Conservation (phyloP, 2,113 vertebrate species). For the Psilopsiagon aymara region DNA sequence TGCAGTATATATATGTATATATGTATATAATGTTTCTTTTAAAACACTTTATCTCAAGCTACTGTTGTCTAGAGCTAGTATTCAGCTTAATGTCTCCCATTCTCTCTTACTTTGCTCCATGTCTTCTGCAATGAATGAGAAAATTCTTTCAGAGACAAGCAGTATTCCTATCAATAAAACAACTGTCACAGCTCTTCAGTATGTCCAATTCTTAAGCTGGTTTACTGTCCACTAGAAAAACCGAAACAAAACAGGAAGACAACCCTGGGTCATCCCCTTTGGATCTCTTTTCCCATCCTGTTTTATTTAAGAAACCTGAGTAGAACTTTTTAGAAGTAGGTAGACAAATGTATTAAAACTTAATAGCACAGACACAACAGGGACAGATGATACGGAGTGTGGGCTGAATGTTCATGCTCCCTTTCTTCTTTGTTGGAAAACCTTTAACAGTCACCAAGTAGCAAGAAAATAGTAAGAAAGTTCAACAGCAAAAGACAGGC, state of each 20-base stretch:
- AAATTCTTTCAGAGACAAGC: slow-evolving; percentile 8
- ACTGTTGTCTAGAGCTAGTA: not conserved
- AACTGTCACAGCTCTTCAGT: not conserved
- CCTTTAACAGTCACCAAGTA: not conserved
- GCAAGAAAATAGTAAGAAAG: not conserved
- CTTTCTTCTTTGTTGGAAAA: not conserved
- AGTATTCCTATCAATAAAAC: not conserved
- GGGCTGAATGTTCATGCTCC: not conserved
- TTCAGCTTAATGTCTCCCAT: not conserved
- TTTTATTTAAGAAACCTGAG: not conserved
- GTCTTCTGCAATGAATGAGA: not conserved
- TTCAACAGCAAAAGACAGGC: not conserved
- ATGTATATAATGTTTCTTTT: not conserved
- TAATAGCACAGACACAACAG: not conserved
- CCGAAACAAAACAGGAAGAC: not conserved
- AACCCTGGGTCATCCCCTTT: not conserved
- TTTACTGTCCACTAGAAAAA: not conserved
- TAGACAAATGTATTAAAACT: not conserved
- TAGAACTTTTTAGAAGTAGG: not conserved
- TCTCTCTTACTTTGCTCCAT: not conserved
- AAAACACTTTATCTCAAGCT: not conserved
- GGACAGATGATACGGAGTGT: not conserved
- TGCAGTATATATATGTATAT: not conserved
- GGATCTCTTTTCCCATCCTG: not conserved
- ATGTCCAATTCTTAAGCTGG: not conserved